phyloP scores from a whole-genome alignment of 2,113 vertebrate genomes.

The Campylomormyrus numenius region DNA sequence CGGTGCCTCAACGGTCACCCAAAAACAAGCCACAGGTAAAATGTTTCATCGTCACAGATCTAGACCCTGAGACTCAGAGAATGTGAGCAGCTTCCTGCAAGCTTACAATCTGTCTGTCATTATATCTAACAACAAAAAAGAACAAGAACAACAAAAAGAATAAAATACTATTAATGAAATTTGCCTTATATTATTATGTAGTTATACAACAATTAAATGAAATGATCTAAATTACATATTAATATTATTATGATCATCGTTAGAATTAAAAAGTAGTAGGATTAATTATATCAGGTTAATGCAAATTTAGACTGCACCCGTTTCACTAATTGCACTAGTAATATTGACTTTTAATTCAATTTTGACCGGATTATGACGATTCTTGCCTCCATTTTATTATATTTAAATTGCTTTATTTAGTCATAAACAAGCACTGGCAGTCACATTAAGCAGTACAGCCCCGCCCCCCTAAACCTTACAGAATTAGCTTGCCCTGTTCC shows the following conservation, averaged over 20 bases:
- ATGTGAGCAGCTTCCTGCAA: neutral
- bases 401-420: neutral
- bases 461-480: neutral
- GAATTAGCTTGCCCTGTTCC: neutral
- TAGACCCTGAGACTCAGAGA: neutral
- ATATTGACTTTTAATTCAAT: neutral
- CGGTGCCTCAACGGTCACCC: neutral
- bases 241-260: neutral
- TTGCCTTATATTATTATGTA: neutral
- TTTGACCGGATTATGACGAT: neutral
- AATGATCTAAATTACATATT: neutral
- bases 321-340: neutral
- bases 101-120: neutral
- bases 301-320: neutral
- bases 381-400: neutral
- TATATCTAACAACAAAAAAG: neutral
- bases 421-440: neutral
- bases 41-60: neutral
- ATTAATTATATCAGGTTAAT: neutral
- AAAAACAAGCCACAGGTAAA: neutral
- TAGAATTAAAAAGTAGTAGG: neutral
- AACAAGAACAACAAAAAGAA: neutral
- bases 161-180: neutral
- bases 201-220: neutral
- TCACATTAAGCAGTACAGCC: neutral